These are phyloP conservation scores for Oreortyx pictus DNA, from an alignment of 2,797 vertebrate species.

Conservation along the genomic window DNA sequence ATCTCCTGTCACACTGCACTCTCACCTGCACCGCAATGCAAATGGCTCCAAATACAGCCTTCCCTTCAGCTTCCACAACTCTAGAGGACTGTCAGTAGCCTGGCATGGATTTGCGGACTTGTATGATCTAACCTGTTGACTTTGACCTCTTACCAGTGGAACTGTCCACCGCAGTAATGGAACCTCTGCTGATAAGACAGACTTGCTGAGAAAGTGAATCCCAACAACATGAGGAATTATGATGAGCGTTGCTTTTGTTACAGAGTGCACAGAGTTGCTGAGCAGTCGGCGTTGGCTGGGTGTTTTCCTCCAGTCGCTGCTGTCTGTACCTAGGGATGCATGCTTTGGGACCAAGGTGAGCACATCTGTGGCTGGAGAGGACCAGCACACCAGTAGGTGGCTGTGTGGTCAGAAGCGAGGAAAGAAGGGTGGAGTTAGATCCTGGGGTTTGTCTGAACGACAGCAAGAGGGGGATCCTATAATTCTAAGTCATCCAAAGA, in stretches of 20 bases:
- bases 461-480: neutral
- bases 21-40: slow-evolving; percentile 25
- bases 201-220: neutral
- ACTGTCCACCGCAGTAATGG: neutral
- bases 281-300: neutral
- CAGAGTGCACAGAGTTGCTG: neutral
- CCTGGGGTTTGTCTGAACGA: neutral
- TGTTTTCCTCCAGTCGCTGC: neutral
- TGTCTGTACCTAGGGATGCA: neutral
- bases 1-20: neutral
- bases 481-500: neutral
- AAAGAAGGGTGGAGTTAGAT: neutral
- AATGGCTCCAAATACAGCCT: neutral
- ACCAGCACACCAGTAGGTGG: neutral
- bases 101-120: neutral
- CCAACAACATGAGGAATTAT: neutral
- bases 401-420: neutral
- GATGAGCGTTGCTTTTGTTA: neutral
- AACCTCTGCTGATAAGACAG: neutral
- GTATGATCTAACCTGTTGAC: neutral
- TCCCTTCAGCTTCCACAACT: neutral
- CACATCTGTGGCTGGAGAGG: neutral
- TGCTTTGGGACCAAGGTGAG: neutral
- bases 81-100: neutral
- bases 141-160: neutral